Evolutionary conservation across 2,113 vertebrate species (phyloP), one percentile per base, ranked within the genome.

Genomic region (Rhipidura dahli): DNA sequence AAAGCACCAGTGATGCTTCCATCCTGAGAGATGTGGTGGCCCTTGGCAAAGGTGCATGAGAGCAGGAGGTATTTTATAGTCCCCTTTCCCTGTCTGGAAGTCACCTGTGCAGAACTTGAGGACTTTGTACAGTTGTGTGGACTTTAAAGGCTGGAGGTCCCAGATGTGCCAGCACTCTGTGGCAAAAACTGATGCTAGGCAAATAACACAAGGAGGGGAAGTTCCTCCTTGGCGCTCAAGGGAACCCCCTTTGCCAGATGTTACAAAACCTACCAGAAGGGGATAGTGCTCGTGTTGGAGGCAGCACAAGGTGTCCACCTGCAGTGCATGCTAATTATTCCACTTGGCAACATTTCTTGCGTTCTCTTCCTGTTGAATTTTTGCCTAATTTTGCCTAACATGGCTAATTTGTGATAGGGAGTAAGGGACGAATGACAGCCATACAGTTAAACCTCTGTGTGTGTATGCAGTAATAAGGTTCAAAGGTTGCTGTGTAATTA

Each of bases 201-300:
- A 31, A 56, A 42, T 80, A 6, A 30, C 60, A 21, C 3, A 4
- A 40, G 37, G 33, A 83, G 39, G 30, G 31, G 15, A 30, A 9
- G 6, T 42, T 95, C 17, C 6, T 53, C 16, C 28, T 73, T 44
- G 73, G 11, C 39, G 11, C 31, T 80, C 0, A 4, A 61, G 42
- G 20, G 39, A 71, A 4, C 2, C 2, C 8, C 11, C 13, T 31
- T 1, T 7, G 14, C 15, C 49, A 54, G 31, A 10, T 2, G 2
- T 47, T 70, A 8, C 44, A 63, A 66, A 78, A 68, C 23, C 5
- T 26, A 0, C 4, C 17, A 35, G 51, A 57, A 71, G 22, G 24
- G 11, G 27, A n/a, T 33, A 27, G 15, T 50, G 21, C 51, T 35
- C 39, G 2, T 1, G 2, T 35, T 69, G 70, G 65, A 60, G 44